Base-by-base conservation (phyloP, 2,113 vertebrate genomes). In the Nyctibius bracteatus region DNA sequence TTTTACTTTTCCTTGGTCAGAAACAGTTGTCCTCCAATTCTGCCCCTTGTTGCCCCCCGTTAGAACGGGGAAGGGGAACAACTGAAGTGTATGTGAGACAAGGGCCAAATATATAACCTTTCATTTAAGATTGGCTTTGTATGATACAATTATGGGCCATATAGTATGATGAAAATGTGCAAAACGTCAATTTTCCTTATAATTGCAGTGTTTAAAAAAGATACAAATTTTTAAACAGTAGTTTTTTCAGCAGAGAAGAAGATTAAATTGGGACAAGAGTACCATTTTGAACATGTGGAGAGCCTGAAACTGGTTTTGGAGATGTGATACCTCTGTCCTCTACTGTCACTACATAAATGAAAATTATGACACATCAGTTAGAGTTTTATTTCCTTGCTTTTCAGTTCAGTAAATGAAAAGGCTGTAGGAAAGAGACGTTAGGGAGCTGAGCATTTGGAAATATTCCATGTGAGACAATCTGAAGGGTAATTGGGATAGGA, bases 41-140 rank as follows among this genome's bases (percentile, higher is more conserved):
- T 86, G 4, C 18, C 12, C 3, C 8, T 47, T 75, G 66, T 57
- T 9, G 1, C 5, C 2, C 17, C 2, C 12, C 0, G 0, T 67
- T 89, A 16, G 6, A 57, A 25, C 31, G 23, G n/a, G 54, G 12
- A 92, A 41, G 31, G 27, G 61, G 33, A 72, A 21, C 7, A 47
- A 3, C 5, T 59, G 57, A 75, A 77, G 14, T 55, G 1, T 9
- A 2, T 35, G 15, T 65, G 49, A 84, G 28, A 17, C 47, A 49
- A 37, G 28, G 8, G 8, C 82, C 22, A 85, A 46, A 75, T 46
- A 6, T 8, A 15, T 66, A 37, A 54, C 31, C 37, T 81, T 70
- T 35, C 21, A 18, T 18, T 85, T 47, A 35, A 58, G 62, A 33
- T 10, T 55, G 30, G 41, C 35, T 65, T 83, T 75, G n/a, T 59